A percentile compares a stretch with the other conserved stretches of the same genome.
These are phyloP conservation scores for Gadus chalcogrammus DNA, from an alignment of 2,113 vertebrate species.

Conservation along the genomic window DNA sequence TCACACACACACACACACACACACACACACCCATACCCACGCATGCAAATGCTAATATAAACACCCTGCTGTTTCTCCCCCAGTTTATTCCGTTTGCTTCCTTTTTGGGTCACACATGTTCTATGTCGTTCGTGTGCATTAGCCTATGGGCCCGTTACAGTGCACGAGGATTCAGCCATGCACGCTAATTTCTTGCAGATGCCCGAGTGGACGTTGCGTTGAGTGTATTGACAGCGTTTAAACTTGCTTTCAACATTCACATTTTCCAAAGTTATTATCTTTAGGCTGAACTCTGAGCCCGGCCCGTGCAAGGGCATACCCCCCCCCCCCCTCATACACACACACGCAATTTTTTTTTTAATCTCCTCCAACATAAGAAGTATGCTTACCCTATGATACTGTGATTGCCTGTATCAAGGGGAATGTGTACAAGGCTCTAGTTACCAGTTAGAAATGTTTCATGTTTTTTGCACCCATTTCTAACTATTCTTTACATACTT, in stretches of 20 bases:
- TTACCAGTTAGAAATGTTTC: no score
- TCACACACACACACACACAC: not conserved
- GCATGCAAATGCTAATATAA: conserved; percentile 19
- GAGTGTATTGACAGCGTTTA: not conserved
- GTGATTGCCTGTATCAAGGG: no score
- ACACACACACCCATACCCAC: not conserved
- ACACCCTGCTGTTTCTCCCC: conserved; percentile 19
- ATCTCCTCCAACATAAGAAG: no score
- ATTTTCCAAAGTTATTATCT: no score
- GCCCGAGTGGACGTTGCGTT: not conserved
- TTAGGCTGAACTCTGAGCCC: not conserved
- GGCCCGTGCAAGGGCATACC: no score
- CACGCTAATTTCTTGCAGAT: not conserved
- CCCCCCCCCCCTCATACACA: no score
- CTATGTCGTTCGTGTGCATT: not conserved
- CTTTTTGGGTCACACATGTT: not conserved
- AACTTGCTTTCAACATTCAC: not conserved
- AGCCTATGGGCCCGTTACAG: not conserved
- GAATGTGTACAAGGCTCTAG: no score
- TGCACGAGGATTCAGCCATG: not conserved
- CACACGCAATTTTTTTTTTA: no score
- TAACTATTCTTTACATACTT: no score
- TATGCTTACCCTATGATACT: no score
- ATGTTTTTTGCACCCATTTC: no score
- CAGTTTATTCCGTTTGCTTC: conserved; percentile 15